These are phyloP conservation scores for Sandelia bainsii DNA, from an alignment of 2,797 vertebrate genomes.

Conservation along the genomic window DNA sequence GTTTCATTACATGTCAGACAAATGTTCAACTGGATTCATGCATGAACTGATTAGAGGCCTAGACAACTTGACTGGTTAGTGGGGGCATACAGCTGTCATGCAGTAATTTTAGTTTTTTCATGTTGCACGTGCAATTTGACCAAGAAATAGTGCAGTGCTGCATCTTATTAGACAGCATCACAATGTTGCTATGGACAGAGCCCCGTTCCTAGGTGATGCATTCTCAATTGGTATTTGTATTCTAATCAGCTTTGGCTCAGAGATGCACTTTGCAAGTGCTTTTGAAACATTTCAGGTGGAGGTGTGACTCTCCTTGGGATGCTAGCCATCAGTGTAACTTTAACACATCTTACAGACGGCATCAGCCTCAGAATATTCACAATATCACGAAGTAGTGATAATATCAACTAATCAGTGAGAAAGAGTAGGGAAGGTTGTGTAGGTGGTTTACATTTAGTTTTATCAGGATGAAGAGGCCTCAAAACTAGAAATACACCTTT, in stretches of 20 bases:
- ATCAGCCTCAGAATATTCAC: not conserved
- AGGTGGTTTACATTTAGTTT: not conserved
- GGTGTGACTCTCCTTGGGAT: slow-evolving; percentile 7
- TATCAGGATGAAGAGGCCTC: not conserved
- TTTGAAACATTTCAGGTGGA: slow-evolving; percentile 39
- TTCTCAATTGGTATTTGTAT: slow-evolving; percentile 48
- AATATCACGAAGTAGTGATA: no score
- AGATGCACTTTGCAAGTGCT: slow-evolving; percentile 31
- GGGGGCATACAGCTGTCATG: no score
- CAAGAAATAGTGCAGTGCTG: slow-evolving; percentile 28
- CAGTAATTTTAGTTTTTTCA: not conserved
- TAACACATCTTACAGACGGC: not conserved
- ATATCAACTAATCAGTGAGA: not conserved
- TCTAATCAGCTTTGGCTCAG: slow-evolving; percentile 53
- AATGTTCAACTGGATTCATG: no score
- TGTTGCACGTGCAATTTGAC: slow-evolving; percentile 16
- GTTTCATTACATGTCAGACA: no score
- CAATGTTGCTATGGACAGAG: slow-evolving; percentile 60
- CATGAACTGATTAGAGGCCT: no score
- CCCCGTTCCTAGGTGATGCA: slow-evolving; percentile 52
- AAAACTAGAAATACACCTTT: not conserved
- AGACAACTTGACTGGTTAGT: no score
- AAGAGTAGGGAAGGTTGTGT: not conserved
- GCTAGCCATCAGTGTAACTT: not conserved
- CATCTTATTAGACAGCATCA: slow-evolving; percentile 46